Evolutionary conservation across 2,113 vertebrate species (phyloP), one percentile per base, ranked within the genome.

Genomic region (Ceuthmochares aereus): DNA sequence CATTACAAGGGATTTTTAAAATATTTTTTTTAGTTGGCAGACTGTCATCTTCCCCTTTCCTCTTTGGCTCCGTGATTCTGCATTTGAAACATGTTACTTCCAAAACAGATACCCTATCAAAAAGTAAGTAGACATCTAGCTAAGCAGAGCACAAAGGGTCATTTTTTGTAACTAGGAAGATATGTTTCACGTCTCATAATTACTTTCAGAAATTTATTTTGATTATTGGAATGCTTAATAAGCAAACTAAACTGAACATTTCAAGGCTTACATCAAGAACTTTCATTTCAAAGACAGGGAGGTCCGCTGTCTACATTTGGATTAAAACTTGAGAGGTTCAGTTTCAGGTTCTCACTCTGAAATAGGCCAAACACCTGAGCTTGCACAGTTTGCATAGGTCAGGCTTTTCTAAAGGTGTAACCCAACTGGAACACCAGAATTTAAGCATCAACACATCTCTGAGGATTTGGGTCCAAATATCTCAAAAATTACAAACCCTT

Each of bases 151-250:
- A 82, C 2, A 4, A 81, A 52, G 43, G 45, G 36, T 69, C 77
- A 42, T 42, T 34, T 17, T 25, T n/a, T 85, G 26, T 42, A 52
- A 62, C 2, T 37, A 55, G 36, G 47, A 80, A 29, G 59, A 23
- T 43, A 40, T 52, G 63, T 40, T 37, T 91, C 63, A 73, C 54
- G 52, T 79, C 7, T 7, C 55, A 43, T 43, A 10, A 16, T 5
- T 70, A 18, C 81, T 60, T 49, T 13, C 3, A 59, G 77, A 89
- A 73, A 54, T 5, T 4, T 36, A 82, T 60, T 43, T 91, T 88
- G 63, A 49, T 51, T 55, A 42, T 37, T 0, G 0, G 51, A 23
- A 11, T 4, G 13, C 7, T 1, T 56, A 82, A 81, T 2, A 17
- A 74, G 59, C 7, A 84, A 58, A 80, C 15, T 19, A 56, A 87